Base-by-base conservation (phyloP, 2,888 invertebrate genomes). In the Dorcus hopei region DNA sequence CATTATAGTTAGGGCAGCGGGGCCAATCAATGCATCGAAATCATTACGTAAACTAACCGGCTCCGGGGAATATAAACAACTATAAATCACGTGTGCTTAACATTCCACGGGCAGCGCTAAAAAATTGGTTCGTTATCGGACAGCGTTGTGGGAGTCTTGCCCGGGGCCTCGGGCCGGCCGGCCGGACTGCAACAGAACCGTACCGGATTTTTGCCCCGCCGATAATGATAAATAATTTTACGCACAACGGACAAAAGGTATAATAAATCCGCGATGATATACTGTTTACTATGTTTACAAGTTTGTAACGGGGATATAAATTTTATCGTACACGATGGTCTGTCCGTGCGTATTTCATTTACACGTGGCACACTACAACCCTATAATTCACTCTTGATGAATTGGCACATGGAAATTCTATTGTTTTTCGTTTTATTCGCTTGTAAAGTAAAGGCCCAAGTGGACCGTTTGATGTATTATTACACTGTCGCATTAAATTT, bases 51-150 rank as follows among this genome's bases (percentile, higher is more conserved):
- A 61, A 63, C 52, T 52, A 58, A 57, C 55, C 49, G 49, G 61
- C 63, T 55, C 53, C 52, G 52, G 61, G 63, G 63, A 61, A 61
- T 57, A 57, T 59, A 63, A 59, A 51, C 57, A 61, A 59, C 59
- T 54, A 63, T 63, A 63, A 63, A 63, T 63, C 63, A 59, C 55
- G 56, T 63, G 61, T 61, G 61, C 59, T 63, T 63, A 61, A 61
- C 63, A 63, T 63, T 63, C 63, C 57, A 58, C 52, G 57, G 57
- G 42, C 59, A 61, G 38, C 47, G 40, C 49, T 19, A 58, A 57
- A 57, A 57, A 57, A 57, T 53, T 33, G 49, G 52, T 48, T 57
- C 49, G 57, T 57, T 53, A 57, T 57, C 57, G 48, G 57, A 49
- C 47, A 50, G 45, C 47, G 52, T 52, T 57, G 57, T 57, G 57